Base-by-base conservation (phyloP, 1,140 invertebrate species). In the Trinorchestia longiramus region DNA sequence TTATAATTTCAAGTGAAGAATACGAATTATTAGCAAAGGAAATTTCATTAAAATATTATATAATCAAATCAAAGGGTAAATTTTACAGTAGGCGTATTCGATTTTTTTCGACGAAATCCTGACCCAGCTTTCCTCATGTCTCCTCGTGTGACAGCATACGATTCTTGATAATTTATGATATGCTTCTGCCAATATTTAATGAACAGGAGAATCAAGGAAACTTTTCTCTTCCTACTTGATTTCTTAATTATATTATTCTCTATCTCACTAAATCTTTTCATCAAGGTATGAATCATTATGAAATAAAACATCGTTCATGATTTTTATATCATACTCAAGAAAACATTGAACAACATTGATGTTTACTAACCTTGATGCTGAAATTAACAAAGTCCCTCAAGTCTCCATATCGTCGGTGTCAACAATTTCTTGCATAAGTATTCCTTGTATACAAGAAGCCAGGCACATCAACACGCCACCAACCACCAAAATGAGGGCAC, bases 381-480 rank as follows among this genome's bases (percentile, higher is more conserved):
- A 15, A 15, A 3, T 36, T 36, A 15, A 77, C 11, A 77, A 77
- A 77, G 28, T 19, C 62, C 1, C 28, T 77, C 62, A 77, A 36
- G 62, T 77, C 36, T 77, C 88, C 28, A 15, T 90, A 36, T 94
- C 92, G 43, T 94, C 92, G 43, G 92, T 42, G 92, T 94, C 92
- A 36, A 47, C 92, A 23, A 47, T 47, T 11, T 94, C 92, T 40
- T 94, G 92, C 92, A 94, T 94, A 15, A 94, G 43, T 43, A 94
- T 36, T 1, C 92, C 92, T 40, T 94, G 92, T 47, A 94, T 94
- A 44, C 92, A 94, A 11, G 92, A 8, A 8, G 92, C 92, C 43
- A 94, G 92, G 92, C 92, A 94, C 92, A 94, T 94, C 23, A 94
- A 0, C 0, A 94, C 19, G 44, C 92, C 92, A 43, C 92, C 92